These are phyloP conservation scores for Drosophila suboccidentalis DNA, from an alignment of 2,888 invertebrate genomes.

Conservation along the genomic window DNA sequence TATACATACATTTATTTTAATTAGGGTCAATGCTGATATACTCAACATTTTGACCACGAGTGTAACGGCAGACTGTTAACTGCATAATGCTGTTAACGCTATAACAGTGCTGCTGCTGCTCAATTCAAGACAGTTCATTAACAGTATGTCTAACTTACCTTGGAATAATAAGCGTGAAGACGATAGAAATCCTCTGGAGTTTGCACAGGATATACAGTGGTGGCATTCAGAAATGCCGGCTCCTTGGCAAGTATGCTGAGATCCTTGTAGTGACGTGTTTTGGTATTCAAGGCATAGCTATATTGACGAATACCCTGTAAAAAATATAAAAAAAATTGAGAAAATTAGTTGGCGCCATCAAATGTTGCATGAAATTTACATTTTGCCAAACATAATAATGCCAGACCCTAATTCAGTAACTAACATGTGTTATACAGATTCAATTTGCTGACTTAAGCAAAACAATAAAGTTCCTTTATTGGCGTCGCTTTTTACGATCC, in stretches of 20 bases:
- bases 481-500: constrained; percentile 36
- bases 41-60: background rate
- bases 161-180: constrained; percentile 90
- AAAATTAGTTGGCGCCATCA: constrained; percentile 14
- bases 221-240: constrained; percentile 87
- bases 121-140: background rate
- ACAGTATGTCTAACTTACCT: constrained; percentile 86
- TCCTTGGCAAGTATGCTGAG: constrained; percentile 85
- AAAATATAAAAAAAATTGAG: background rate
- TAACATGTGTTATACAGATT: constrained; percentile 44
- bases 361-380: constrained; percentile 40
- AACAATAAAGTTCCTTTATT: constrained; percentile 58
- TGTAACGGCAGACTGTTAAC: constrained; percentile 7
- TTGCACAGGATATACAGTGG: constrained; percentile 89
- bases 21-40: background rate
- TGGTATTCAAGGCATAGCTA: constrained; percentile 78
- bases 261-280: constrained; percentile 83
- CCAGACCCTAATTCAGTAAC: constrained; percentile 10
- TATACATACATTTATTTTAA: no score
- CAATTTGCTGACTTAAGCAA: constrained; percentile 6
- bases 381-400: constrained; percentile 7
- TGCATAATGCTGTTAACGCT: constrained; percentile 23
- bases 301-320: constrained; percentile 82
- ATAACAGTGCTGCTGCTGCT: background rate
- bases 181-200: constrained; percentile 89